Base-by-base conservation (phyloP, 2,888 invertebrate species). In the Chesias legatella region DNA sequence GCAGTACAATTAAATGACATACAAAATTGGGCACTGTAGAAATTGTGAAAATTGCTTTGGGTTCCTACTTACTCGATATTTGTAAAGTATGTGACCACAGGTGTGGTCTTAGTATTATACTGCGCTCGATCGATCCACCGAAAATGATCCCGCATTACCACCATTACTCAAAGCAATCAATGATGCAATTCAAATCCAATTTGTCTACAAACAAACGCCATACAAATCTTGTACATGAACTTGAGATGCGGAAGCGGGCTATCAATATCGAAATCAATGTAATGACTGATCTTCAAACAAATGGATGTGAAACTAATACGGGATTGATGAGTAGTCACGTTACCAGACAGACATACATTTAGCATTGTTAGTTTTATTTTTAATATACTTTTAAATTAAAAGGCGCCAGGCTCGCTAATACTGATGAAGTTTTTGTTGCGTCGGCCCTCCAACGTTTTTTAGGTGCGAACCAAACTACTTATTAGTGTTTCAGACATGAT, bases 211-310 rank as follows among this genome's bases (percentile, higher is more conserved):
- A 63, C 57, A 64, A 58, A 30, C 10, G 13, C 9, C 23, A 44
- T 38, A 44, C 45, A 40, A n/a, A 29, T 37, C 35, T 35, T 32
- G 31, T 35, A 43, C 46, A 27, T 49, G 45, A 45, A 47, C 52
- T 52, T 47, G 47, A 48, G 48, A 81, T 73, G 76, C 81, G 85
- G 85, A 85, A 83, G 78, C 74, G 65, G 76, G 70, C 76, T 78
- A 75, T 83, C 80, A 80, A 78, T 79, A 82, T 80, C 73, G 59
- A 75, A 81, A 78, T 76, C 76, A 68, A 79, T 80, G 57, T 79
- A 81, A 78, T 76, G 76, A 79, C 77, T 73, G 36, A 29, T 53
- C 36, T 51, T 51, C 34, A 46, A 49, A 47, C 40, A 40, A 51
- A 51, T 46, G 45, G 35, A 42, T 46, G 71, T 79, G 80, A 82